phyloP scores from a whole-genome alignment of 2,888 invertebrate species.

The Thyatira batis region DNA sequence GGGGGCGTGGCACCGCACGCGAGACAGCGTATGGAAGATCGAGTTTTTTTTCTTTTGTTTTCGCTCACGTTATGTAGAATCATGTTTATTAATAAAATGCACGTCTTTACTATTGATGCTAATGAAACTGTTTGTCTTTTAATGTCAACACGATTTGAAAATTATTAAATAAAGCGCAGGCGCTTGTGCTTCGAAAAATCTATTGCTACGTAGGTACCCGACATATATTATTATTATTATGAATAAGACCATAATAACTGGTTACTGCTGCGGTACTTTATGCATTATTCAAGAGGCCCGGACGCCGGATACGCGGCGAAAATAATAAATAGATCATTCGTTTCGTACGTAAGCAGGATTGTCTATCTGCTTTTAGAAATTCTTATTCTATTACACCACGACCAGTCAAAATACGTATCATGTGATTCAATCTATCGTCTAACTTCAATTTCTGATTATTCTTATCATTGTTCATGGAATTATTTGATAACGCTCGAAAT shows the following conservation, averaged over 20 bases:
- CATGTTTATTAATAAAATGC: not conserved
- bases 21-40: slow-evolving; percentile 21
- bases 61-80: not conserved
- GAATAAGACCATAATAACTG: slow-evolving; percentile 26
- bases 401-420: not conserved
- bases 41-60: slow-evolving; percentile 20
- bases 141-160: not conserved
- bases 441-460: not conserved
- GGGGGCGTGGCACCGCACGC: slow-evolving; percentile 6
- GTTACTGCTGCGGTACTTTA: slow-evolving; percentile 18
- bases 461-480: not conserved
- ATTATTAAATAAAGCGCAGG: not conserved
- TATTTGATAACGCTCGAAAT: not conserved
- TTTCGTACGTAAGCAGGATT: slow-evolving; percentile 18
- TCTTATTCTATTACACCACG: not conserved
- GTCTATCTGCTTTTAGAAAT: slow-evolving; percentile 14
- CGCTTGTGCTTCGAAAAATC: not conserved
- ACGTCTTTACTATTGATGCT: not conserved
- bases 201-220: not conserved
- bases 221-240: not conserved
- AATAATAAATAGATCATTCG: slow-evolving; percentile 38
- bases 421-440: slow-evolving; percentile 1
- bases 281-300: slow-evolving; percentile 44
- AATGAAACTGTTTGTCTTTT: not conserved
- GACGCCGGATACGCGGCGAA: slow-evolving; percentile 39